A percentile compares a stretch with the other conserved stretches of the same genome.
phyloP scores from a whole-genome alignment of 2,888 invertebrate species.

The Pristionchus maxplancki region DNA sequence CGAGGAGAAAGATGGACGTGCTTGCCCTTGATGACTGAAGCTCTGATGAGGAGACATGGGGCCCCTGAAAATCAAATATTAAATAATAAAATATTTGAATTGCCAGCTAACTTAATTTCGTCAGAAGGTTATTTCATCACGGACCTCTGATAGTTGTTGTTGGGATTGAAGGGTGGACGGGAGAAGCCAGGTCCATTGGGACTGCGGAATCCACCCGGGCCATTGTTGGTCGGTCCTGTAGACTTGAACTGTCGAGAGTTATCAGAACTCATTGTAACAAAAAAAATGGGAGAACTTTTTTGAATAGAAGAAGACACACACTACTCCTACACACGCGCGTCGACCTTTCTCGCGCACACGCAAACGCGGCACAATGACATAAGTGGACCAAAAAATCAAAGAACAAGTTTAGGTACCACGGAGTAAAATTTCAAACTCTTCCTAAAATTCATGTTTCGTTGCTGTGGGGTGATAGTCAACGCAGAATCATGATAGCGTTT shows the following conservation, averaged over 20 bases:
- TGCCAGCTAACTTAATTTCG: not conserved
- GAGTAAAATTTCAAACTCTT: too few species aligned
- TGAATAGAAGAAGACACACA: not conserved
- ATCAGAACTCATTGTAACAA: not conserved
- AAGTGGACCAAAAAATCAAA: not conserved
- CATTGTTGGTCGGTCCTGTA: slow-evolving; percentile 35
- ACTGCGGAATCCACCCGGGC: slow-evolving; percentile 37
- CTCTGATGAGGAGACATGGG: slow-evolving; percentile 45
- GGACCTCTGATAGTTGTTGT: slow-evolving; percentile 32
- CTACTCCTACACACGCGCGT: not conserved
- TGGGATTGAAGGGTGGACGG: slow-evolving; percentile 44
- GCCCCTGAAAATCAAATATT: not conserved
- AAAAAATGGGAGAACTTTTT: not conserved
- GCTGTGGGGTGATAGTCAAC: too few species aligned
- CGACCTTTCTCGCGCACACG: not conserved
- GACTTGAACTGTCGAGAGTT: not conserved
- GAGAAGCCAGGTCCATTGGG: slow-evolving; percentile 13
- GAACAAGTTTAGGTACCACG: too few species aligned
- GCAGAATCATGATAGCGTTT: too few species aligned
- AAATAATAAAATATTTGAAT: not conserved
- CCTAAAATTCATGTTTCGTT: too few species aligned
- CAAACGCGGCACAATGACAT: not conserved
- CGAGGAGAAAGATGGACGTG: slow-evolving; percentile 26
- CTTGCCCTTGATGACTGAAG: slow-evolving; percentile 34
- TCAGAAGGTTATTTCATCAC: slow-evolving; percentile 39